A percentile compares a stretch with the other conserved stretches of the same genome.
Evolutionary conservation across 2,113 vertebrate genomes (phyloP).

Genomic region (Pollimyrus isidori): DNA sequence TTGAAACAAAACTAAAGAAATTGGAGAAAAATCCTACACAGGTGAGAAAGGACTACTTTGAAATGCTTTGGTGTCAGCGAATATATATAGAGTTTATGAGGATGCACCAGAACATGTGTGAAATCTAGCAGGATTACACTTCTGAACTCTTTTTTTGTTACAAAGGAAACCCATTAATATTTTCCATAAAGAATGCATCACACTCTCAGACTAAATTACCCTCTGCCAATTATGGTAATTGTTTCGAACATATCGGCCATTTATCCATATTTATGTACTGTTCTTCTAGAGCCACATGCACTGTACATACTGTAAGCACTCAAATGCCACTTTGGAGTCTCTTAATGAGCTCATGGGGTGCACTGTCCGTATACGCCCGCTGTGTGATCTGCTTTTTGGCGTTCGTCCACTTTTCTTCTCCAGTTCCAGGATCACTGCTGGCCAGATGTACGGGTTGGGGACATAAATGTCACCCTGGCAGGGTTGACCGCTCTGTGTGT

Average conservation of each 20-base stretch:
- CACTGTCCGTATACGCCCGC: background rate
- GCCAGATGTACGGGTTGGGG: background rate
- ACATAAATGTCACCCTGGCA: background rate
- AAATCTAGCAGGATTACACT: slow-evolving; percentile 7
- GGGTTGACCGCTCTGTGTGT: background rate
- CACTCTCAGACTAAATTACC: background rate
- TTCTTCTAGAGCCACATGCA: background rate
- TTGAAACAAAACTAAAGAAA: background rate
- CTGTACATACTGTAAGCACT: background rate
- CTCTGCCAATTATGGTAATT: background rate
- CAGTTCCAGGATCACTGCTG: background rate
- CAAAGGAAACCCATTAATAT: slow-evolving; percentile 3
- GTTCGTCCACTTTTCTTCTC: background rate
- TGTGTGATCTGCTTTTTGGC: background rate
- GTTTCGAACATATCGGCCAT: background rate
- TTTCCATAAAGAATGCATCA: slow-evolving; percentile 10
- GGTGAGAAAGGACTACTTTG: background rate
- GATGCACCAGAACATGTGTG: background rate
- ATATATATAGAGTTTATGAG: background rate
- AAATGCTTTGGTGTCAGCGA: background rate
- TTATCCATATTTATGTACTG: background rate
- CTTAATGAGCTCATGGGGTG: background rate
- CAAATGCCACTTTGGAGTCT: background rate
- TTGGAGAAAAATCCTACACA: background rate
- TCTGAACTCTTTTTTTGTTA: slow-evolving; percentile 3